phyloP scores from a whole-genome alignment of 2,113 vertebrate genomes.

The Microcebus lehilahytsara region DNA sequence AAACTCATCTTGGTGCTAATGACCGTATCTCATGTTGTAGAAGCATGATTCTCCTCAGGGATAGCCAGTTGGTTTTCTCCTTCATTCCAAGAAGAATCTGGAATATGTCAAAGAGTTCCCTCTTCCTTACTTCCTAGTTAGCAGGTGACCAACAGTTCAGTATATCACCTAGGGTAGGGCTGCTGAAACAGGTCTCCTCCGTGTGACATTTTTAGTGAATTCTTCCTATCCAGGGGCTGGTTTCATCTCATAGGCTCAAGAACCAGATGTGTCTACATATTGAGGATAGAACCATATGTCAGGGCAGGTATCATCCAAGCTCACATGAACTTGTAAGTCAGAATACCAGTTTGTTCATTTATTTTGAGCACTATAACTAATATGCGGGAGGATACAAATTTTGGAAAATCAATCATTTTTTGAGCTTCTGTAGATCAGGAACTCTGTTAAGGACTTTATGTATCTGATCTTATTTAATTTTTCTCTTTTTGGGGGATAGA shows the following conservation, averaged over 20 bases:
- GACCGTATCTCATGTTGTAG: background rate
- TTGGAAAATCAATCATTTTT: background rate
- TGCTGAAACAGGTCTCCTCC: background rate
- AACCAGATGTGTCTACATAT: background rate
- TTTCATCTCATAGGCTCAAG: background rate
- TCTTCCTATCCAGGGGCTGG: background rate
- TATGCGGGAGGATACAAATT: background rate
- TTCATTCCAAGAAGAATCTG: background rate
- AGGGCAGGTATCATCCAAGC: background rate
- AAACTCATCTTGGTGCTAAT: background rate
- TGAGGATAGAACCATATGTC: background rate
- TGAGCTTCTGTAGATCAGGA: background rate
- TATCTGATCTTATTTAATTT: background rate
- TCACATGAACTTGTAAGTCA: background rate
- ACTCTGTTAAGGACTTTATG: background rate
- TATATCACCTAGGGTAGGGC: background rate
- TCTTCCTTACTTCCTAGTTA: background rate
- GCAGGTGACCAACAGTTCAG: background rate
- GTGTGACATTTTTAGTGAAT: background rate
- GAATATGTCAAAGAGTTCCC: background rate
- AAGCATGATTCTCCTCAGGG: background rate
- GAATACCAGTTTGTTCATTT: background rate
- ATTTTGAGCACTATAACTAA: background rate
- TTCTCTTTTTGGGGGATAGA: background rate
- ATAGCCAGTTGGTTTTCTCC: background rate